These are phyloP conservation scores for Knipowitschia caucasica DNA, from an alignment of 2,797 vertebrate genomes.

Conservation along the genomic window DNA sequence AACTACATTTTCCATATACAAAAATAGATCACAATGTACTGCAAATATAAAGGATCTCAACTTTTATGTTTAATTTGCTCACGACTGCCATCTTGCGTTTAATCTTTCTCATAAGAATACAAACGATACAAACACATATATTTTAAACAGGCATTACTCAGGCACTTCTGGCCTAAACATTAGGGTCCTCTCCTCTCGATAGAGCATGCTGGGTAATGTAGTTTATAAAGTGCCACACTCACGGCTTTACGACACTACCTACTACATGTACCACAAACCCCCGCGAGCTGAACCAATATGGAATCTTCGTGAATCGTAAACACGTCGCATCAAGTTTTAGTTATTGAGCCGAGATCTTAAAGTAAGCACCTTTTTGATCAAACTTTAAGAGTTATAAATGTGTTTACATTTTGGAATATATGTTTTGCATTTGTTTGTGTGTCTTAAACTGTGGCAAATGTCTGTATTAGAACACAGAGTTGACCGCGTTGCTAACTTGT, in stretches of 20 bases:
- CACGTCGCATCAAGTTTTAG: conserved; percentile 43
- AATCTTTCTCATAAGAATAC: background rate
- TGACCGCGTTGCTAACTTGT: conserved; percentile 21
- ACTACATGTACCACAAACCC: conserved; percentile 65
- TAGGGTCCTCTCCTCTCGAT: background rate
- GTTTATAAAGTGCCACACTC: conserved; percentile 6
- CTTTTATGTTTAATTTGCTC: conserved; percentile 1
- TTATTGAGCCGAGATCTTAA: conserved; percentile 48
- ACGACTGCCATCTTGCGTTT: conserved; percentile 48
- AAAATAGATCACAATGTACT: no score
- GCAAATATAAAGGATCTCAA: background rate
- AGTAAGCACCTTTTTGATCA: conserved; percentile 25
- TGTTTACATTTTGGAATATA: rapidly evolving
- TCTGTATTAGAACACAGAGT: background rate
- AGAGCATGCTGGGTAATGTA: conserved; percentile 40
- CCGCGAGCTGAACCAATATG: conserved; percentile 45
- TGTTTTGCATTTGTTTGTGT: rapidly evolving
- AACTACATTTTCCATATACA: no score
- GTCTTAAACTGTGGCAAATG: background rate
- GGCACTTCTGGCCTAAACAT: conserved; percentile 36
- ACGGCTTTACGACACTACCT: rapidly evolving
- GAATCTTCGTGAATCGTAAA: conserved; percentile 66
- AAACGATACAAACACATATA: no score
- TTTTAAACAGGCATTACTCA: conserved; percentile 58
- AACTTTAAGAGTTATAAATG: rapidly evolving